Evolutionary conservation across 2,888 invertebrate species (phyloP).

Genomic region (Resseliella maxima): DNA sequence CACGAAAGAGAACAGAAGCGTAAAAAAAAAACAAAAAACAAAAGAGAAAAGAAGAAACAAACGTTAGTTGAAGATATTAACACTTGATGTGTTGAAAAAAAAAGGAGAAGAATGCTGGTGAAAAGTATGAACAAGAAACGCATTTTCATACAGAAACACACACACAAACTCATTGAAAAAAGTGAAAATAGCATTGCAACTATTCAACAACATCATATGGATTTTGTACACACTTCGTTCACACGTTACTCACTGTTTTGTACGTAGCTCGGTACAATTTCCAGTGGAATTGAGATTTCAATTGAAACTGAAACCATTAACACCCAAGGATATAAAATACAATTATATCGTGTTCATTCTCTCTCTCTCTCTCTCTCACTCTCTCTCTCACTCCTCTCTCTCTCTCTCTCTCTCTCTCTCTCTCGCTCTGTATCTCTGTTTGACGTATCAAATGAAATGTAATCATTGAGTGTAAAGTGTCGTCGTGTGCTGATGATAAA

Average conservation of each 20-base stretch:
- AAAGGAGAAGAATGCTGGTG: neutral
- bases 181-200: neutral
- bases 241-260: neutral
- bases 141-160: neutral
- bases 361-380: no score
- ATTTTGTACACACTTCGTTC: neutral
- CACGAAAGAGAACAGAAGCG: neutral
- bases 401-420: no score
- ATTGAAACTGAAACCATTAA: slow-evolving; percentile 26
- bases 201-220: neutral
- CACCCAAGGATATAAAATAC: slow-evolving; percentile 51
- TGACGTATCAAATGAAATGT: slow-evolving; percentile 12
- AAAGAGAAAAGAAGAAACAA: neutral
- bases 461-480: slow-evolving; percentile 14
- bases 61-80: slow-evolving; percentile 40
- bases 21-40: neutral
- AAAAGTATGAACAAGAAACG: slow-evolving; percentile 19
- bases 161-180: neutral
- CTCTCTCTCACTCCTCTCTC: no score
- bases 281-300: neutral
- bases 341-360: slow-evolving; percentile 23
- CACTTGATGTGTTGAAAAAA: slow-evolving; percentile 44
- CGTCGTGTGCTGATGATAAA: neutral
- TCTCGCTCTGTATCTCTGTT: no score
- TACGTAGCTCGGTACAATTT: neutral